Conservation (phyloP, 1,140 invertebrate genomes). For the roundworm (Caenorhabditis elegans) region DNA sequence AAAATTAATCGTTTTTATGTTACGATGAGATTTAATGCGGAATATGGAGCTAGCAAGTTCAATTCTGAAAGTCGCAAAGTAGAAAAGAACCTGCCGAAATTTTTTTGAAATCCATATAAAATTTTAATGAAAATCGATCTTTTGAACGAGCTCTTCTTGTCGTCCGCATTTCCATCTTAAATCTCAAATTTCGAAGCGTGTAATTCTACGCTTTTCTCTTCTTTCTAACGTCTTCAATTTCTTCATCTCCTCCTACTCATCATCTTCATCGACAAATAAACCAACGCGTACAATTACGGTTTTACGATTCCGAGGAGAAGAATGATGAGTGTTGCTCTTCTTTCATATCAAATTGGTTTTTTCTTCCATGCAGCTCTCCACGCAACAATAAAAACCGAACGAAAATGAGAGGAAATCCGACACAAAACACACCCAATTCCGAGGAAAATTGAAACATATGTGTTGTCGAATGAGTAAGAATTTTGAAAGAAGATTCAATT, state of each 20-base stretch:
- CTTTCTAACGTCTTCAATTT: conserved; percentile 6
- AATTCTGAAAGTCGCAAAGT: too few species aligned
- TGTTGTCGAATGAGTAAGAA: not conserved
- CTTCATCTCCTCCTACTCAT: not conserved
- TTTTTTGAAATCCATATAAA: too few species aligned
- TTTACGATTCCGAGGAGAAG: not conserved
- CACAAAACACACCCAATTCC: too few species aligned
- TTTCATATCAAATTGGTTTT: not conserved
- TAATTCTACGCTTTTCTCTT: not conserved
- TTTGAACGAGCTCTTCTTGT: too few species aligned
- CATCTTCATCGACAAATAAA: not conserved
- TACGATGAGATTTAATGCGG: too few species aligned
- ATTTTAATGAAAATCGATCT: too few species aligned
- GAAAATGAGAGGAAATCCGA: not conserved
- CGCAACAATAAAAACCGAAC: not conserved
- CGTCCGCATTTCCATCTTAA: not conserved
- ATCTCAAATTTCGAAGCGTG: not conserved
- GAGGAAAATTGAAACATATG: conserved; percentile 5
- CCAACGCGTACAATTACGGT: not conserved
- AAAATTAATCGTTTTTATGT: too few species aligned
- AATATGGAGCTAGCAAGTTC: too few species aligned
- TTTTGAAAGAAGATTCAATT: not conserved
- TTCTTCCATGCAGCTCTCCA: not conserved
- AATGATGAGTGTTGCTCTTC: not conserved
- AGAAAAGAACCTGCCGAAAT: too few species aligned